A percentile compares a stretch with the other conserved stretches of the same genome.
These are phyloP conservation scores for Heliconius hermathena DNA, from an alignment of 1,140 invertebrate species.

Conservation along the genomic window DNA sequence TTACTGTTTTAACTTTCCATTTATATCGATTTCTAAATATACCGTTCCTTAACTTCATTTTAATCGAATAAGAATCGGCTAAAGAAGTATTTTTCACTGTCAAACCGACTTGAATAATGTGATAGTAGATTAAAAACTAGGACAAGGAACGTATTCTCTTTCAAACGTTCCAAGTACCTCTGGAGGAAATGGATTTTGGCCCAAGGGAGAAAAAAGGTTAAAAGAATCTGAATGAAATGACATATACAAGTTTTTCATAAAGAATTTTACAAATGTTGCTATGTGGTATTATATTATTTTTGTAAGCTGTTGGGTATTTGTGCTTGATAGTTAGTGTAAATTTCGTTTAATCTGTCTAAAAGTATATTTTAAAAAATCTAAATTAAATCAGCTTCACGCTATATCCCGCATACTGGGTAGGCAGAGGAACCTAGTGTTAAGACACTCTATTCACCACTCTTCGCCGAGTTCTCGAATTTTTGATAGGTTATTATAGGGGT, in stretches of 20 bases:
- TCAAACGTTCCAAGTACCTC: slow-evolving; percentile 13
- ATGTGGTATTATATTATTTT: not conserved
- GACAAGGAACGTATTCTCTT: slow-evolving; percentile 7
- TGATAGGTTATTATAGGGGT: not conserved
- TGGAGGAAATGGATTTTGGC: slow-evolving; percentile 17
- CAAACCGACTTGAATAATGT: slow-evolving; percentile 17
- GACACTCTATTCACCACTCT: too few relatives aligned
- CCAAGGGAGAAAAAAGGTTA: slow-evolving; percentile 3
- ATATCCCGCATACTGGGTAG: too few relatives aligned
- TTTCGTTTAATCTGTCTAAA: not conserved
- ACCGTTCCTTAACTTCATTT: not conserved
- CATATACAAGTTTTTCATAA: slow-evolving; percentile 3
- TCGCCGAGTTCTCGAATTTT: too few relatives aligned
- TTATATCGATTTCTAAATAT: slow-evolving; percentile 1
- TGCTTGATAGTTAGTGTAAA: not conserved
- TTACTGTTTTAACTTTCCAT: not conserved
- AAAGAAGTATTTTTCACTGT: slow-evolving; percentile 26
- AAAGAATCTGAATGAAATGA: slow-evolving; percentile 12
- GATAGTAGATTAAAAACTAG: slow-evolving; percentile 26
- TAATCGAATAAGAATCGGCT: slow-evolving; percentile 8
- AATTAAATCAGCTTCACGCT: too few relatives aligned
- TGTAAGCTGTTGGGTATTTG: not conserved
- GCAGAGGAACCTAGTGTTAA: too few relatives aligned
- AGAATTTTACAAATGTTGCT: not conserved
- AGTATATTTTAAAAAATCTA: not conserved